Percentiles rank a stretch among this genome's conserved stretches.
phyloP scores from a whole-genome alignment of 1,140 invertebrate genomes.

The Eubasilissa regina region DNA sequence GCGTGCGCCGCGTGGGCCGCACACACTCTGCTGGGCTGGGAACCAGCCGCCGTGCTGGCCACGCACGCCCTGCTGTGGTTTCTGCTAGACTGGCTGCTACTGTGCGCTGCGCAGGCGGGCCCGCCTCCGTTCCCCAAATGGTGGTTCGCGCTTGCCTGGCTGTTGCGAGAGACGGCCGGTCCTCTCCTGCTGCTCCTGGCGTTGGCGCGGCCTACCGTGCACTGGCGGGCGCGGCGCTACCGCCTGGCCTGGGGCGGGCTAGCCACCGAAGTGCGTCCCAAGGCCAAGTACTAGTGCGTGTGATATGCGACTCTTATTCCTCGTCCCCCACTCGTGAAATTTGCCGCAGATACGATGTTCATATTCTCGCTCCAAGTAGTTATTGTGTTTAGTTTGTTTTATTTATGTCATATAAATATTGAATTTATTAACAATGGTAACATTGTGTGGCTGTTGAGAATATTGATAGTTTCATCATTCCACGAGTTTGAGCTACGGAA shows the following conservation, averaged over 20 bases:
- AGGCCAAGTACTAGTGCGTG: constrained; percentile 1
- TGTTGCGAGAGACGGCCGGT: constrained; percentile 92
- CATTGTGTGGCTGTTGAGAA: no score
- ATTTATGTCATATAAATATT: no score
- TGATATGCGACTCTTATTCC: background rate
- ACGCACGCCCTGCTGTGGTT: constrained; percentile 97
- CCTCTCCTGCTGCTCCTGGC: constrained; percentile 92
- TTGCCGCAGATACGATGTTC: no score
- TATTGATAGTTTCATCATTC: no score
- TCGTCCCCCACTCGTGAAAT: no score
- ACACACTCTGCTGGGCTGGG: constrained; percentile 86
- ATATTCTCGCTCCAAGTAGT: no score
- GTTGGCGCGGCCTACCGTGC: constrained; percentile 87
- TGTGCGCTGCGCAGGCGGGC: constrained; percentile 93
- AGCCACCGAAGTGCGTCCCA: constrained; percentile 80
- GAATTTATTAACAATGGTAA: no score
- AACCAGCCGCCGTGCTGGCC: constrained; percentile 92
- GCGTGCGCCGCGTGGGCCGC: constrained; percentile 89
- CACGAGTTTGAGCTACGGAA: no score
- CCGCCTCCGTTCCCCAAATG: constrained; percentile 96
- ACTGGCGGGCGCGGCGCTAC: constrained; percentile 93
- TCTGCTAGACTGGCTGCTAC: constrained; percentile 93
- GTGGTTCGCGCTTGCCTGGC: constrained; percentile 96
- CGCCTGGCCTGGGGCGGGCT: constrained; percentile 94
- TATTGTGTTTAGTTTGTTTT: no score